Evolutionary conservation across 2,888 invertebrate genomes (phyloP).

Genomic region (Bombyx huttoni): DNA sequence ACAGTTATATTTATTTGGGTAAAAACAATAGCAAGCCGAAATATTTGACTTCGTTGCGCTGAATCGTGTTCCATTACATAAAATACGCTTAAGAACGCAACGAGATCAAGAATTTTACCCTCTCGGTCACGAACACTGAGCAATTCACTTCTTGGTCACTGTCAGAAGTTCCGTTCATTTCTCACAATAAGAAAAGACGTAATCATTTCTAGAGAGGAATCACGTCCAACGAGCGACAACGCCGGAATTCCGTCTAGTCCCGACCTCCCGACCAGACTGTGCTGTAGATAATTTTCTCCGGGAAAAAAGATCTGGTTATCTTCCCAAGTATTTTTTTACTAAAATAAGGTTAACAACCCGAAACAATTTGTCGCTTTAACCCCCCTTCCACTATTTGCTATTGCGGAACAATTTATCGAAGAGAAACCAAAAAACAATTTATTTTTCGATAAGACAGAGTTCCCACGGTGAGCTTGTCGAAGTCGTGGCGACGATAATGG

Average conservation of each 20-base stretch:
- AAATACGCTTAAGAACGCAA: not conserved
- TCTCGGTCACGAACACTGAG: slow-evolving; percentile 35
- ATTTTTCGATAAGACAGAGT: not conserved
- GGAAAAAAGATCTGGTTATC: slow-evolving; percentile 29
- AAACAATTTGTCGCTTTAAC: slow-evolving; percentile 16
- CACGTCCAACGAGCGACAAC: slow-evolving; percentile 58
- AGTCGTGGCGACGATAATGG: no score
- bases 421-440: not conserved
- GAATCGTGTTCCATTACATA: not conserved
- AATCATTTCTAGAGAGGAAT: slow-evolving; percentile 58
- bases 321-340: slow-evolving; percentile 24
- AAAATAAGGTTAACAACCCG: slow-evolving; percentile 28
- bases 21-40: no score
- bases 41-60: not conserved
- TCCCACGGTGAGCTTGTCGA: no score
- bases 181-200: slow-evolving; percentile 60
- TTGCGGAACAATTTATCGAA: slow-evolving; percentile 3
- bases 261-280: slow-evolving; percentile 34
- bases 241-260: slow-evolving; percentile 58
- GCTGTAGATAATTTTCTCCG: slow-evolving; percentile 40
- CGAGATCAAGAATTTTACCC: slow-evolving; percentile 17
- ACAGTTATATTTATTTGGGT: no score
- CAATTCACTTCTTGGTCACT: slow-evolving; percentile 46
- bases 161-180: slow-evolving; percentile 43
- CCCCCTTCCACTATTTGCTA: slow-evolving; percentile 5